Evolutionary conservation across 2,797 vertebrate species (phyloP).

Genomic region (Characodon lateralis): DNA sequence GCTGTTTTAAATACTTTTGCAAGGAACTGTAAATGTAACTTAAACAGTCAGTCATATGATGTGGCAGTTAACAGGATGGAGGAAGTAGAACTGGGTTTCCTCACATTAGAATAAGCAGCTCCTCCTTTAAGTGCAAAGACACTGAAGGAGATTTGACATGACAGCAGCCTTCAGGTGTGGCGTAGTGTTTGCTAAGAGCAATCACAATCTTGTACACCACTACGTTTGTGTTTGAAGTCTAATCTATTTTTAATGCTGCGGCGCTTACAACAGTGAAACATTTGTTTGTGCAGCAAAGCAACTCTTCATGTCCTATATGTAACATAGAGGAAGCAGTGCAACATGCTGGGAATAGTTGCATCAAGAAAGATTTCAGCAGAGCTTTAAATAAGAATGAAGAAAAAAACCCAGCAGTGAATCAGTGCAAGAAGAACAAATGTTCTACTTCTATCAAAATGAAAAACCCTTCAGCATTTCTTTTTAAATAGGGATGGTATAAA

Average conservation of each 20-base stretch:
- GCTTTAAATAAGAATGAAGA: neutral
- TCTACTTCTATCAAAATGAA: neutral
- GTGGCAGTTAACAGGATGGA: constrained; percentile 22
- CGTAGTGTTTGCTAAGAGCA: constrained; percentile 43
- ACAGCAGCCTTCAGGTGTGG: constrained; percentile 40
- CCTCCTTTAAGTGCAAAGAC: constrained; percentile 33
- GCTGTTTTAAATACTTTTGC: neutral
- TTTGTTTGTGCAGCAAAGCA: neutral
- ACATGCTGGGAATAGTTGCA: neutral
- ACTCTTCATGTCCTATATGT: constrained; percentile 21
- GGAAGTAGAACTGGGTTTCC: constrained; percentile 16
- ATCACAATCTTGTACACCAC: constrained; percentile 40
- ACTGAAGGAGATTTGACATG: constrained; percentile 46
- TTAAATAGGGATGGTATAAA: no score
- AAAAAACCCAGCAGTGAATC: neutral
- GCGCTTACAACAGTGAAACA: constrained; percentile 17
- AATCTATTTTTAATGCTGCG: constrained; percentile 51
- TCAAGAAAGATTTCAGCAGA: neutral
- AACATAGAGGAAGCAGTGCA: constrained; percentile 10
- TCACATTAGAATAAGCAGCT: constrained; percentile 29
- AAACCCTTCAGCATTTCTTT: no score
- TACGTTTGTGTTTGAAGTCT: constrained; percentile 40
- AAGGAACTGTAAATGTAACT: neutral
- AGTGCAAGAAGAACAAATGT: neutral
- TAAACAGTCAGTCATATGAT: constrained; percentile 21